Conservation (phyloP, 2,797 vertebrate species). For the Poecilia velifera region DNA sequence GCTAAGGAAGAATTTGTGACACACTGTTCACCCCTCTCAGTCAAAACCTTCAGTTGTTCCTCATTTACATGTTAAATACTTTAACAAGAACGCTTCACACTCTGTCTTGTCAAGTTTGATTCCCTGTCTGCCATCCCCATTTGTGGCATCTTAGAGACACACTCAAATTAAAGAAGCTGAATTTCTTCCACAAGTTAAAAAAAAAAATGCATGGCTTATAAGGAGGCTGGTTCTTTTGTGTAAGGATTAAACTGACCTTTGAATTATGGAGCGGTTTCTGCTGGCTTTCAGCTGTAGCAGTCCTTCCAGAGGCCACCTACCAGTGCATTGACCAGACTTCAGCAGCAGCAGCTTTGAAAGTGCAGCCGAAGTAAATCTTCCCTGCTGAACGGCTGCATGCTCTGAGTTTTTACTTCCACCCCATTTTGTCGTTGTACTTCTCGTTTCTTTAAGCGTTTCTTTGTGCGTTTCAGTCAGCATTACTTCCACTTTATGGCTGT, state of each 20-base stretch:
- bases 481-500: not conserved
- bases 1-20: slow-evolving; percentile 9
- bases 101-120: slow-evolving; percentile 19
- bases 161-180: slow-evolving; percentile 6
- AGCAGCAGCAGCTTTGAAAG: not conserved
- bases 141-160: slow-evolving; percentile 10
- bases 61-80: slow-evolving; percentile 42
- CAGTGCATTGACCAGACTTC: not conserved
- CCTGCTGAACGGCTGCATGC: not conserved
- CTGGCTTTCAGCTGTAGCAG: slow-evolving; percentile 1
- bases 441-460: not conserved
- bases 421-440: not conserved
- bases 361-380: not conserved
- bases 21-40: slow-evolving; percentile 32
- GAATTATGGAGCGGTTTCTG: slow-evolving; percentile 15
- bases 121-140: slow-evolving; percentile 7
- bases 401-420: not conserved
- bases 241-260: slow-evolving; percentile 22
- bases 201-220: slow-evolving; percentile 10
- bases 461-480: not conserved
- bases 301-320: not conserved
- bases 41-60: slow-evolving; percentile 29
- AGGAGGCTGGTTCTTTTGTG: slow-evolving; percentile 13
- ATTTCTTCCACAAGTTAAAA: slow-evolving; percentile 16
- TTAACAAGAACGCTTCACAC: slow-evolving; percentile 21